These are phyloP conservation scores for Cryptocephalus primarius DNA, from an alignment of 2,888 invertebrate species.

Conservation along the genomic window DNA sequence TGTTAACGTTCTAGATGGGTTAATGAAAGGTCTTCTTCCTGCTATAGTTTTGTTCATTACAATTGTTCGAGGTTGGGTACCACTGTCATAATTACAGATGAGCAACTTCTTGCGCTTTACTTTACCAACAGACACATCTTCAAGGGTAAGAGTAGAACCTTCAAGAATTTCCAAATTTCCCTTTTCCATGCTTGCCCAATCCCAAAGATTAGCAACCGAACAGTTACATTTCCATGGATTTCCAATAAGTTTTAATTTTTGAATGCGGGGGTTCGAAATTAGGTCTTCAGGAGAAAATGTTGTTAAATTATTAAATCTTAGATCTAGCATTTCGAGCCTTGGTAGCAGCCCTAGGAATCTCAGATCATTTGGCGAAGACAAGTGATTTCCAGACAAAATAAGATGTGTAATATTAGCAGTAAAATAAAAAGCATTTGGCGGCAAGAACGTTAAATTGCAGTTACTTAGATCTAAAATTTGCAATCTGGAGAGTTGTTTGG, in stretches of 20 bases:
- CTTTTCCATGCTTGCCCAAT: conserved; percentile 57
- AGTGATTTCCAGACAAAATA: conserved; percentile 48
- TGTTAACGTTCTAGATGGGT: conserved; percentile 46
- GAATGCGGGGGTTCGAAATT: conserved; percentile 45
- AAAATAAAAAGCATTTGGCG: conserved; percentile 48
- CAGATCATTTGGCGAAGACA: conserved; percentile 41
- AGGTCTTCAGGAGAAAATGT: conserved; percentile 47
- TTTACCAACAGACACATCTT: conserved; percentile 51
- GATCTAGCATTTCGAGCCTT: conserved; percentile 48
- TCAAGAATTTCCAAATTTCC: conserved; percentile 53
- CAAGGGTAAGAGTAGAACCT: conserved; percentile 52
- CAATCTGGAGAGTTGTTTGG: conserved; percentile 52
- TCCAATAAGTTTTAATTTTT: conserved; percentile 51
- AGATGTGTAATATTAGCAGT: conserved; percentile 52
- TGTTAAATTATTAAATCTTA: conserved; percentile 52
- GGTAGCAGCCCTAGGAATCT: conserved; percentile 45
- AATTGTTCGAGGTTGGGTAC: conserved; percentile 42
- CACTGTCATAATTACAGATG: conserved; percentile 52
- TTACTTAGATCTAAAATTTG: conserved; percentile 54
- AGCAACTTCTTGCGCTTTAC: conserved; percentile 52
- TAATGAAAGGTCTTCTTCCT: conserved; percentile 46
- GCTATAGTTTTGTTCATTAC: conserved; percentile 41
- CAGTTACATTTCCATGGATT: conserved; percentile 63
- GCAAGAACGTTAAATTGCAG: conserved; percentile 50
- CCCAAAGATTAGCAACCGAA: conserved; percentile 58